Evolutionary conservation across 2,797 vertebrate genomes (phyloP), one percentile per base, ranked within the genome.

Genomic region (Sebastiscus albofasciatus): DNA sequence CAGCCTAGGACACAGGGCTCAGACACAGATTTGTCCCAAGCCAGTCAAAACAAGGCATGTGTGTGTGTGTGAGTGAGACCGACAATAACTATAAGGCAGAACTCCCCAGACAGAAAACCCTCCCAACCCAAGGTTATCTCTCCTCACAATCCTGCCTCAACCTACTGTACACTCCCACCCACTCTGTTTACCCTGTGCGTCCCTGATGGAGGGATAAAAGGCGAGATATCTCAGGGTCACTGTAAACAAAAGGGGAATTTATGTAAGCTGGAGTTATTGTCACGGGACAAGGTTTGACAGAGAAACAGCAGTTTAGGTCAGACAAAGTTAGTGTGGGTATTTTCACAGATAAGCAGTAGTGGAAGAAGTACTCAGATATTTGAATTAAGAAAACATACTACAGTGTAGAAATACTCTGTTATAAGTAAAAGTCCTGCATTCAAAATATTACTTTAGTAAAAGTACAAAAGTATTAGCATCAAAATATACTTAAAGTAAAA

Each of bases 1-100:
- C 64, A 74, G 76, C 20, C 73, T 49, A 6, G 81, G 76, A 87
- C 20, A 14, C 61, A 75, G 77, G 74, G 87, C 87, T 92, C 85
- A 91, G 92, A 91, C 90, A 84, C 14, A 90, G 90, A 93, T 85
- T 86, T 90, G 83, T 83, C 46, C 70, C 67, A n/a, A 64, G 73
- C 66, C 2, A 34, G 36, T 70, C 62, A 81, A 81, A 87, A 89
- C 60, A 62, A 87, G 83, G 36, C 24, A 8, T 56, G 26, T 16
- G n/a, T 66, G 16, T 69, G 69, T 54, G 42, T 67, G 81, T 72
- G 34, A 16, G 56, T 13, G 0, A 27, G 26, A 22, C 12, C 1
- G 39, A 49, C 58, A 61, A 61, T 12, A 79, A 77, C 64, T 80
- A 36, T 75, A 52, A 86, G 56, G 55, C 59, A 80, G 13, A 87